Evolutionary conservation across 1,140 invertebrate species (phyloP), one percentile per base, ranked within the genome.

Genomic region (Magallana angulata): DNA sequence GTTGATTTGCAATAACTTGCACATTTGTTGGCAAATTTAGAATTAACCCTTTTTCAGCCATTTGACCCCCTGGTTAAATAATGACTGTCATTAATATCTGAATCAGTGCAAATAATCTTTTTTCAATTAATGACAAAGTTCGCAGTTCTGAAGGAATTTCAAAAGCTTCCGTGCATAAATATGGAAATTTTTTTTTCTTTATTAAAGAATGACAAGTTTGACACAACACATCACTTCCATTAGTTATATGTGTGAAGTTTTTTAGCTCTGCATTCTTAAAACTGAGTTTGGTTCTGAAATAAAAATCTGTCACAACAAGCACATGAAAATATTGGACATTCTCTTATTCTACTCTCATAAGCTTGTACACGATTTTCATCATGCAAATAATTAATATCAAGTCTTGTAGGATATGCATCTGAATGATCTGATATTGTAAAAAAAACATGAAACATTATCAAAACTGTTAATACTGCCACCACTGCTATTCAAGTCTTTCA

Each of bases 1-100:
- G 30, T 18, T n/a, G 36, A 30, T 60, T 12, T 36, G 56, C 36
- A 64, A 80, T 57, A 82, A 3, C 9, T 24, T 88, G 60, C 14
- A 88, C 18, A 82, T 88, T 30, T 9, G 81, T 57, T 82, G 87
- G 87, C 12, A 88, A 68, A 88, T 88, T 71, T 57, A 88, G 57
- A 57, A 58, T 36, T 60, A 62, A 62, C 9, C 36, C 87, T 68
- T 82, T 84, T 68, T 87, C 81, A 18, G 58, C 84, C 57, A 57
- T 82, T 36, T 88, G 87, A 62, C 87, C 87, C 14, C 87, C 84
- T 36, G 84, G 84, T 58, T 64, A 58, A 18, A 85, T 64, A 9
- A 88, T 57, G 1, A 57, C 14, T 68, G 64, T 36, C 36, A 36
- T 36, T 1, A 36, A 36, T 36, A 36, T 36, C 36, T 36, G 64